Evolutionary conservation across 2,888 invertebrate species (phyloP), one percentile per base, ranked within the genome.

Genomic region (Folsomia candida): DNA sequence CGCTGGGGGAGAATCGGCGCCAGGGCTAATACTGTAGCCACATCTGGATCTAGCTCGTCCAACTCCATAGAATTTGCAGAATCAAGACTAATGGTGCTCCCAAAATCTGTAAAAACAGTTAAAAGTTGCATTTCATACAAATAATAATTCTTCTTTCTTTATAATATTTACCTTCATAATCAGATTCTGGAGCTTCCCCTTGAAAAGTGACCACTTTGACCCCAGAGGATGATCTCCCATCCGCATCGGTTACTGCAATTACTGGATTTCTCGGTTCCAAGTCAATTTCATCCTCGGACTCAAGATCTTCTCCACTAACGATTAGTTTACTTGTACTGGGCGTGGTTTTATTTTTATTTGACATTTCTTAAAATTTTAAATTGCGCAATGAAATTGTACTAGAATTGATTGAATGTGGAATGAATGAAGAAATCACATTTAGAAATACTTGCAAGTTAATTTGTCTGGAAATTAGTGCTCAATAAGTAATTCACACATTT

Each of bases 161-260:
- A 4, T 9, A 20, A 20, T 26, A 26, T 60, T 60, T 25, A 24
- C 26, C 60, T 60, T 22, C 60, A 24, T 25, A 4, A 25, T 60
- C 76, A 2, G 76, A 75, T 63, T 76, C 76, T 37, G 73, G 74
- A 37, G 76, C 76, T 68, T 76, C 76, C 4, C 76, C 76, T n/a
- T n/a, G n/a, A 61, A 28, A 64, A 25, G 54, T 69, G 68, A 27
- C 70, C 20, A 25, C 60, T 65, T 47, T 64, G 2, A 51, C 51
- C 14, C 26, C 22, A 11, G 57, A 22, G 6, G 9, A 11, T n/a
- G 57, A 57, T 20, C 20, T 22, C 22, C 22, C 22, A 6, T 47
- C 9, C 2, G 72, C 69, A 25, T 72, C 72, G 54, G 60, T 69
- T 4, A 68, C 68, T 14, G 70, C 61, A 1, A 70, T 69, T 14